Evolutionary conservation across 2,888 invertebrate species (phyloP), one percentile per base, ranked within the genome.

Genomic region (Rotaria socialis): DNA sequence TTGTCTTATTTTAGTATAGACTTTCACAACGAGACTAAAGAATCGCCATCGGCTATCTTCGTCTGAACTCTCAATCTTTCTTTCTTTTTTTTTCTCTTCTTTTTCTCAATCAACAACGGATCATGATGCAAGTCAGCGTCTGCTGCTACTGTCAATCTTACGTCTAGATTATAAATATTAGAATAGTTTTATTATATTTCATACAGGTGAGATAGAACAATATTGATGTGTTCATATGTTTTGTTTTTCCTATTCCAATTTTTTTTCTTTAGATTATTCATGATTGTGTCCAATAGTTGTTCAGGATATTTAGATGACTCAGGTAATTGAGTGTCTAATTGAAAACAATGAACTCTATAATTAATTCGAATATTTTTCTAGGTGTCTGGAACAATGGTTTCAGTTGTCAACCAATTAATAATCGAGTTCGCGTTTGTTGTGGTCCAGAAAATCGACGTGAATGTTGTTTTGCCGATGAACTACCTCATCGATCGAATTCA

Each of bases 341-440:
- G 14, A 52, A 2, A 52, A 52, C 3, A 52, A 52, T 47, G 47
- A 47, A 47, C 11, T 5, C 11, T 47, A 52, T 52, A 11, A 14
- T 52, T 8, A 11, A 11, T 14, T 55, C 22, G 5, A 11, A 16
- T 16, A 52, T 52, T 16, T 52, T 52, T 52, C 52, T 67, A 67
- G 75, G 75, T 19, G 41, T 75, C 14, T 75, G 75, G 75, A 75
- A 75, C 22, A 75, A 75, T 75, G 75, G 75, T 75, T 75, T 75
- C 16, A 47, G 47, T 24, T 75, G 75, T 75, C 75, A 43, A 14
- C 75, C 75, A 75, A 24, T 75, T 19, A 75, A 75, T n/a, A 47
- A 47, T 24, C 75, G 75, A 47, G 22, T 24, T 22, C 75, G 75
- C 10, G 47, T 75, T 24, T 75, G 75, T 75, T 75, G 75, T 43